Conservation (phyloP, 2,797 vertebrate genomes). For the Alosa sapidissima region DNA sequence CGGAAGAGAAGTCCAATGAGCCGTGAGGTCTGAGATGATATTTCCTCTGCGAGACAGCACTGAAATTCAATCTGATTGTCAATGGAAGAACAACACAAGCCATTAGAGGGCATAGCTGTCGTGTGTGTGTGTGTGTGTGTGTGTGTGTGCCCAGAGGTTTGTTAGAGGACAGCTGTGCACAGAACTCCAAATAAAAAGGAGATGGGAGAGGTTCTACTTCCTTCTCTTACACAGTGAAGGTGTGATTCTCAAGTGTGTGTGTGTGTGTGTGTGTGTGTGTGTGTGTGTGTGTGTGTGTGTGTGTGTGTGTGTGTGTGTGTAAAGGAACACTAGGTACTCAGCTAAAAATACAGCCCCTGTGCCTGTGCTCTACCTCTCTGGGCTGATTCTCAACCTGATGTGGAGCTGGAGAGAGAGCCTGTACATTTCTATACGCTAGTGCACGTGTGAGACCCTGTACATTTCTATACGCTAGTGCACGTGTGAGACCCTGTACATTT, state of each 20-base stretch:
- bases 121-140: constrained; percentile 13
- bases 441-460: neutral
- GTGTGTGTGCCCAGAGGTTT: constrained; percentile 19
- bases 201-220: neutral
- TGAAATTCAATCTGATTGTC: constrained; percentile 14
- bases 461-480: neutral
- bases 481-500: no score
- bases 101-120: constrained; percentile 3
- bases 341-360: constrained; percentile 14
- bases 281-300: constrained; percentile 10
- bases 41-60: constrained; percentile 16
- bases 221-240: neutral
- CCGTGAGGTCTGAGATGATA: constrained; percentile 4
- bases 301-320: neutral
- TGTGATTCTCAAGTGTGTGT: constrained; percentile 15
- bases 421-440: neutral
- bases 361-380: neutral
- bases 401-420: neutral
- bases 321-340: constrained; percentile 8
- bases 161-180: constrained; percentile 22
- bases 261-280: neutral
- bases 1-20: neutral
- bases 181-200: neutral
- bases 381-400: neutral
- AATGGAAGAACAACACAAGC: constrained; percentile 21